Evolutionary conservation across 2,888 invertebrate species (phyloP).

Genomic region (Schrankia costaestrigalis): DNA sequence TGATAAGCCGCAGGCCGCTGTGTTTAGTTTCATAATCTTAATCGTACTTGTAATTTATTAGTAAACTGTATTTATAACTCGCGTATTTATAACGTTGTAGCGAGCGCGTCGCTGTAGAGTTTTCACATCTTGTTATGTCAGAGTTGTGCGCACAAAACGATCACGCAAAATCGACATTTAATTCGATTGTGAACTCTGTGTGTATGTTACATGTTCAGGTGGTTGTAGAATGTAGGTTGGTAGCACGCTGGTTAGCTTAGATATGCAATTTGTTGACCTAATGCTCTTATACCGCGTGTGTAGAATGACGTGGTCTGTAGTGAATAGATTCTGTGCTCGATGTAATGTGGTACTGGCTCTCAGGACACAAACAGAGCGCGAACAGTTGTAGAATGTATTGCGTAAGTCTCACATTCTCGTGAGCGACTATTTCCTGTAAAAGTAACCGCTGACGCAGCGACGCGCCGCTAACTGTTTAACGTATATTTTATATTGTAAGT

Average conservation of each 20-base stretch:
- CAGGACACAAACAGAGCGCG: slow-evolving; percentile 41
- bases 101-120: slow-evolving; percentile 61
- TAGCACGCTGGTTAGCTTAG: too few relatives aligned
- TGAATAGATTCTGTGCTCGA: too few relatives aligned
- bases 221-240: too few relatives aligned
- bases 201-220: slow-evolving; percentile 17
- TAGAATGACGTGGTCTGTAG: too few relatives aligned
- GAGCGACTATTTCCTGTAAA: slow-evolving; percentile 33
- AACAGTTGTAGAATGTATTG: slow-evolving; percentile 33
- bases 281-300: too few relatives aligned
- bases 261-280: too few relatives aligned
- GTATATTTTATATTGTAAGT: slow-evolving; percentile 48
- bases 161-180: slow-evolving; percentile 72
- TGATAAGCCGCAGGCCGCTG: slow-evolving; percentile 50
- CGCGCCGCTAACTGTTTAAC: slow-evolving; percentile 48
- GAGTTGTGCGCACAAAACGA: slow-evolving; percentile 76
- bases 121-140: slow-evolving; percentile 66
- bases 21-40: slow-evolving; percentile 46
- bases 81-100: slow-evolving; percentile 63
- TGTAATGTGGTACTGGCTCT: slow-evolving; percentile 15
- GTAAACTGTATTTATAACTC: slow-evolving; percentile 51
- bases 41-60: slow-evolving; percentile 37
- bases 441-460: slow-evolving; percentile 27
- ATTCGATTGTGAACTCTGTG: slow-evolving; percentile 63
- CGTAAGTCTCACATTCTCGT: slow-evolving; percentile 32